Conservation (phyloP, 2,113 vertebrate species). For the Leptobrachium leishanense region DNA sequence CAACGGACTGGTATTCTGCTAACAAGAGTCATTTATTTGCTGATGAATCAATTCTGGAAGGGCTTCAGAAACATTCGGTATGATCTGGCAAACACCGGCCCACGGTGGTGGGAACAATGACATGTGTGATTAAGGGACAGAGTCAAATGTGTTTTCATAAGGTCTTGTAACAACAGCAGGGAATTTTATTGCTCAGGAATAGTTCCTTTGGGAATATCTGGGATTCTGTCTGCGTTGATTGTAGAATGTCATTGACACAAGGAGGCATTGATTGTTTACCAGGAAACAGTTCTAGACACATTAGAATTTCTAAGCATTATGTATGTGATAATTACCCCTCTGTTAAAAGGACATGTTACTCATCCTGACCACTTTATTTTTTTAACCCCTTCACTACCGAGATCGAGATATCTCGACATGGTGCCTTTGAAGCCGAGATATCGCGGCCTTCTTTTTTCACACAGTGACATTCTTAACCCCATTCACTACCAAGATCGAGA, state of each 20-base stretch:
- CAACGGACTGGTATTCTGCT: conserved; percentile 13
- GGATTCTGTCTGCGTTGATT: too few relatives aligned
- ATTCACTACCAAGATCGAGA: too few relatives aligned
- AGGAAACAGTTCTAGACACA: not conserved
- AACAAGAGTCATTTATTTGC: conserved; percentile 50
- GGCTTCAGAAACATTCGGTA: conserved; percentile 38
- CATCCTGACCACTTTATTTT: too few relatives aligned
- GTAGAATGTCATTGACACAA: not conserved
- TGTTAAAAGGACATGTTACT: too few relatives aligned
- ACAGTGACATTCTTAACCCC: too few relatives aligned
- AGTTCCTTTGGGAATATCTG: not conserved
- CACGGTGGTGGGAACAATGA: not conserved
- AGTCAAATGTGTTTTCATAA: not conserved
- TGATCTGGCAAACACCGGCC: conserved; percentile 20
- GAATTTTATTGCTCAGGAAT: not conserved
- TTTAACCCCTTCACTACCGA: too few relatives aligned
- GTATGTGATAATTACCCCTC: too few relatives aligned
- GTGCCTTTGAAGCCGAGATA: too few relatives aligned
- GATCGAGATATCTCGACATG: too few relatives aligned
- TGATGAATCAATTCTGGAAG: conserved; percentile 53
- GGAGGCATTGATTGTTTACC: not conserved
- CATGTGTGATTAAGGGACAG: not conserved
- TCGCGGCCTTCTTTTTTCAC: too few relatives aligned
- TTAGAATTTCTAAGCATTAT: not conserved
- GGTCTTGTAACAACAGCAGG: not conserved